Conservation (phyloP, 2,888 invertebrate genomes). For the Clostera curtula region DNA sequence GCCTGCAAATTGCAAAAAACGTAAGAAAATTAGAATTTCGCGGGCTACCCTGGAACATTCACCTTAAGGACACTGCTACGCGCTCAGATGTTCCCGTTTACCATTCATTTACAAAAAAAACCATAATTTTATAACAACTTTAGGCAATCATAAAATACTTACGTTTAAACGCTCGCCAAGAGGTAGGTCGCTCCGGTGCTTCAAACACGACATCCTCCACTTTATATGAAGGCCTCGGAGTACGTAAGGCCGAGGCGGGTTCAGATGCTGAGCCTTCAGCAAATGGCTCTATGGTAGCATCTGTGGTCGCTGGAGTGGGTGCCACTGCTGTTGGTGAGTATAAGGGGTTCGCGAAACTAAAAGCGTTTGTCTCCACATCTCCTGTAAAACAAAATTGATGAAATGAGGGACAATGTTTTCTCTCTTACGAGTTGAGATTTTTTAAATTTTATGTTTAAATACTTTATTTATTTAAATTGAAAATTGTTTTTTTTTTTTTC, state of each 20-base stretch:
- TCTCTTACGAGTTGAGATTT: background rate
- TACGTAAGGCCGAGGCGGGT: constrained; percentile 42
- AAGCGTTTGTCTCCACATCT: constrained; percentile 72
- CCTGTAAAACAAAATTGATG: constrained; percentile 25
- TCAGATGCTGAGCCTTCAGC: constrained; percentile 23
- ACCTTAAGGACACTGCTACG: too few relatives aligned
- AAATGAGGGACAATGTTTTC: too few relatives aligned
- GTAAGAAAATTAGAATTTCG: too few relatives aligned
- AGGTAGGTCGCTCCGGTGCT: constrained; percentile 67
- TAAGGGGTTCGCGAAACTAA: constrained; percentile 89
- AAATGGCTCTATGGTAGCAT: constrained; percentile 18
- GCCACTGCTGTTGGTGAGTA: constrained; percentile 80
- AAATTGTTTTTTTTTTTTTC: too few relatives aligned
- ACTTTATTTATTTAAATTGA: too few relatives aligned
- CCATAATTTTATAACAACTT: too few relatives aligned
- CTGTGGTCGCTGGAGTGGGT: constrained; percentile 27
- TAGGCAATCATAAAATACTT: constrained; percentile 10
- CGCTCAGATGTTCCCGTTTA: too few relatives aligned
- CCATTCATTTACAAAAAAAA: too few relatives aligned
- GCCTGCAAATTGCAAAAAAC: too few relatives aligned
- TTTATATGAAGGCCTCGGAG: constrained; percentile 78
- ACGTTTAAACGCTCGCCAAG: constrained; percentile 66
- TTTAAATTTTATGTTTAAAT: background rate
- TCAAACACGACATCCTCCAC: constrained; percentile 85
- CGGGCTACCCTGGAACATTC: too few relatives aligned